Evolutionary conservation across 2,797 vertebrate species (phyloP).

Genomic region (Chaunax sp.): DNA sequence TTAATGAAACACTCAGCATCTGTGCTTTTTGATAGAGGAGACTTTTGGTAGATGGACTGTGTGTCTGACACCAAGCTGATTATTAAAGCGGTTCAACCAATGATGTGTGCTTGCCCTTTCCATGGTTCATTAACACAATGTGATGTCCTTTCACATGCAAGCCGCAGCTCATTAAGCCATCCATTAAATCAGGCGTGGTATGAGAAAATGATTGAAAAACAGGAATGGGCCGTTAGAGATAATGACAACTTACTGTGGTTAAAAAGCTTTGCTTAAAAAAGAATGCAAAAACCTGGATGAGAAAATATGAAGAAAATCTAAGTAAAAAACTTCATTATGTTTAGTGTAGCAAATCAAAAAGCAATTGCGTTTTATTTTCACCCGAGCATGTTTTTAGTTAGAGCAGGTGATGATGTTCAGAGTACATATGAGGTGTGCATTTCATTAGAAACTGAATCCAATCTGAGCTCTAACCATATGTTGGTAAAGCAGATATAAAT

Average conservation of each 20-base stretch:
- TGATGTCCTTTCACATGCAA: slow-evolving; percentile 81
- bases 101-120: slow-evolving; percentile 84
- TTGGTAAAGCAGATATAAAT: slow-evolving; percentile 67
- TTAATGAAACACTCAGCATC: slow-evolving; percentile 63
- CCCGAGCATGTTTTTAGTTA: slow-evolving; percentile 47
- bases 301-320: slow-evolving; percentile 70
- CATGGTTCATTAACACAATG: slow-evolving; percentile 86
- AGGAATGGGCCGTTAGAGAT: slow-evolving; percentile 69
- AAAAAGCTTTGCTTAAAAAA: slow-evolving; percentile 58
- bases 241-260: slow-evolving; percentile 69
- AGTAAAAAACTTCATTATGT: slow-evolving; percentile 71
- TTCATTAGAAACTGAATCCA: slow-evolving; percentile 58
- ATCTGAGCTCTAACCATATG: slow-evolving; percentile 67
- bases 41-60: slow-evolving; percentile 58
- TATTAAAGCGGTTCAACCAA: slow-evolving; percentile 77
- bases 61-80: slow-evolving; percentile 69
- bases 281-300: slow-evolving; percentile 63
- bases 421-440: slow-evolving; percentile 42
- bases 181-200: slow-evolving; percentile 81
- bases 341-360: slow-evolving; percentile 75
- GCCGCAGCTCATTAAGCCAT: slow-evolving; percentile 84
- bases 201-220: slow-evolving; percentile 75
- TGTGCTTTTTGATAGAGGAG: slow-evolving; percentile 63
- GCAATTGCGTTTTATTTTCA: slow-evolving; percentile 70
- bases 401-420: slow-evolving; percentile 36